These are phyloP conservation scores for Lepus europaeus DNA, from an alignment of 2,113 vertebrate genomes.

Conservation along the genomic window DNA sequence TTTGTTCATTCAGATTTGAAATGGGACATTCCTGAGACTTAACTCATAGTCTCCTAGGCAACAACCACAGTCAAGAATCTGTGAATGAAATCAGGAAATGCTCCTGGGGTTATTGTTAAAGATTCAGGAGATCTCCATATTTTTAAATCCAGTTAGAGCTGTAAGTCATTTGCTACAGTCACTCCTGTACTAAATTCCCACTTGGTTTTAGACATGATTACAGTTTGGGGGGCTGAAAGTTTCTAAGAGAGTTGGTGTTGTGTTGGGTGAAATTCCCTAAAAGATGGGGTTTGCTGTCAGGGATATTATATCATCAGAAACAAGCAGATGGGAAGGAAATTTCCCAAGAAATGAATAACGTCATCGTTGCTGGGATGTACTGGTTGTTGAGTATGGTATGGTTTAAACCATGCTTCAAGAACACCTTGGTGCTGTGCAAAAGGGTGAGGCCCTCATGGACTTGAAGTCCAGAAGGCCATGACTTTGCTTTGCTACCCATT, in stretches of 20 bases:
- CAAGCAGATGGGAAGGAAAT: neutral
- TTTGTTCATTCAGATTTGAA: constrained; percentile 10
- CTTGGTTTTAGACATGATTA: constrained; percentile 17
- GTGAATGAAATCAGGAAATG: neutral
- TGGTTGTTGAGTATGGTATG: neutral
- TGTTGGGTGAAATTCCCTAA: neutral
- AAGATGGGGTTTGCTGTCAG: neutral
- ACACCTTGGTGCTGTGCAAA: too few relatives aligned
- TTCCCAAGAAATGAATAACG: constrained; percentile 25
- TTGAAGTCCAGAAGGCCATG: neutral
- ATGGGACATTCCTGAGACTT: neutral
- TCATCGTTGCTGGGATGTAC: neutral
- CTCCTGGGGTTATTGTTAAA: neutral
- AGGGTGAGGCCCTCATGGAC: neutral
- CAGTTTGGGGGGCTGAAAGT: neutral
- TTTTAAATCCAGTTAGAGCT: neutral
- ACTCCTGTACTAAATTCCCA: neutral
- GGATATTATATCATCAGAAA: neutral
- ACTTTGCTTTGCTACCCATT: neutral
- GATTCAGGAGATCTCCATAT: neutral
- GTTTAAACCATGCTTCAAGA: neutral
- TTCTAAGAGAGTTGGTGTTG: constrained; percentile 19
- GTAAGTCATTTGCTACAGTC: neutral
- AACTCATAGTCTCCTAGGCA: neutral
- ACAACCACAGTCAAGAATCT: neutral